Conservation (phyloP, 2,797 vertebrate genomes). For the Orestias chungarensis region DNA sequence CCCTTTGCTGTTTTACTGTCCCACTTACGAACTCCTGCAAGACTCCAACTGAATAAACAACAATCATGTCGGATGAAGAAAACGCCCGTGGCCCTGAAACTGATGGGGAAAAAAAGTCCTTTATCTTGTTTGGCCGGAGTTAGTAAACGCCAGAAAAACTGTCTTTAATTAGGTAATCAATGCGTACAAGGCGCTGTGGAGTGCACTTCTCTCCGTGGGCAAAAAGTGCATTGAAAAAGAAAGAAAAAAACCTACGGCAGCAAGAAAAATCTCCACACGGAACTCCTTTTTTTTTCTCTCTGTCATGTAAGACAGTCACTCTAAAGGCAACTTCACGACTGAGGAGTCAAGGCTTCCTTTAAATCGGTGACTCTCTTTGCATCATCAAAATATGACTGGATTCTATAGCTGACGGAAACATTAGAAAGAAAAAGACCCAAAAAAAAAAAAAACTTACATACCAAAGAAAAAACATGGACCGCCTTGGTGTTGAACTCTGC, state of each 20-base stretch:
- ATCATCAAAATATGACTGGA: conserved; percentile 35
- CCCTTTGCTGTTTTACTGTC: conserved; percentile 30
- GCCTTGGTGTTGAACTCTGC: conserved; percentile 50
- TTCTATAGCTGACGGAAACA: conserved; percentile 10
- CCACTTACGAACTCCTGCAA: conserved; percentile 53
- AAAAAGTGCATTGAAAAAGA: conserved; percentile 54
- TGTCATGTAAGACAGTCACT: conserved; percentile 36
- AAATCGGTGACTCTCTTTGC: conserved; percentile 13
- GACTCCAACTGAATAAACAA: conserved; percentile 50
- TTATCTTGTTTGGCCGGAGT: conserved; percentile 64
- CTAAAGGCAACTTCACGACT: conserved; percentile 20
- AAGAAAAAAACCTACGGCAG: conserved; percentile 56
- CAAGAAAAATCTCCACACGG: conserved; percentile 44
- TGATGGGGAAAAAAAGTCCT: conserved; percentile 39
- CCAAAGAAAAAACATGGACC: conserved; percentile 40
- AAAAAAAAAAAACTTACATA: conserved; percentile 37
- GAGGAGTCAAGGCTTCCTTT: conserved; percentile 42
- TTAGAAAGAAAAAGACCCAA: conserved; percentile 20
- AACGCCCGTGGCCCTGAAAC: conserved; percentile 23
- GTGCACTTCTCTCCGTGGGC: conserved; percentile 62
- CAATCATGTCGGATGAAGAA: conserved; percentile 46
- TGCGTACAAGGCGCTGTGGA: conserved; percentile 56
- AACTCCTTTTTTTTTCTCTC: conserved; percentile 42
- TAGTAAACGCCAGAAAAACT: conserved; percentile 61
- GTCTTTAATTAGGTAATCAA: conserved; percentile 74